Percentiles rank a stretch among this genome's conserved stretches.
Evolutionary conservation across 2,888 invertebrate genomes (phyloP).

Genomic region (Callimorpha dominula): DNA sequence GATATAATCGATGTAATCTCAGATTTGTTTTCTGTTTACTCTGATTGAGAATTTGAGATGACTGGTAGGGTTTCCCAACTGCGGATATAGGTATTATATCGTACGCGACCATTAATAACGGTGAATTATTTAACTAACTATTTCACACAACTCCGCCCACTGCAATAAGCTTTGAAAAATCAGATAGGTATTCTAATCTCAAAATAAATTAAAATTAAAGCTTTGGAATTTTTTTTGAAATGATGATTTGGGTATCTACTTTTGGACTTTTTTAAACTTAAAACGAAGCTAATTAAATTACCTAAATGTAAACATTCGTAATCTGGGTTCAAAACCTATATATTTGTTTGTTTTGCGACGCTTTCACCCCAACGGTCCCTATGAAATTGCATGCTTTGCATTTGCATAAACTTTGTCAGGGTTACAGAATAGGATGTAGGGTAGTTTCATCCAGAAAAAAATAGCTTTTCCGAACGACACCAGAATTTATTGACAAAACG

Average conservation of each 20-base stretch:
- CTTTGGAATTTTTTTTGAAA: not conserved
- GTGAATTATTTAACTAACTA: not conserved
- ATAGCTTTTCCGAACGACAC: too few species aligned
- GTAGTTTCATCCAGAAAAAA: too few species aligned
- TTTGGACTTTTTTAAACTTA: not conserved
- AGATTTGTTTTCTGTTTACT: not conserved
- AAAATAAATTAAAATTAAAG: not conserved
- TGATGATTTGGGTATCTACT: not conserved
- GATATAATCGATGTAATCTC: not conserved
- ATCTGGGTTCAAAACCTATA: too few species aligned
- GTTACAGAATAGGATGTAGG: too few species aligned
- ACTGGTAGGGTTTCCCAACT: not conserved
- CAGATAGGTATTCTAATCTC: not conserved
- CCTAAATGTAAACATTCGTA: too few species aligned
- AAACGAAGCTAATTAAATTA: too few species aligned
- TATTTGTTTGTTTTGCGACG: too few species aligned
- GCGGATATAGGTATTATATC: too few species aligned
- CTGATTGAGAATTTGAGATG: not conserved
- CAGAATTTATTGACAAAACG: too few species aligned
- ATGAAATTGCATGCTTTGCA: too few species aligned
- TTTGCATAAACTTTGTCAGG: too few species aligned
- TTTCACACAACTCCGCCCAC: not conserved
- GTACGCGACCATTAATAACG: not conserved
- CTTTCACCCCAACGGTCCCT: too few species aligned
- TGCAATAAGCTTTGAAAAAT: not conserved